Evolutionary conservation across 1,140 invertebrate species (phyloP), one percentile per base, ranked within the genome.

Genomic region (Nylanderia fulva): DNA sequence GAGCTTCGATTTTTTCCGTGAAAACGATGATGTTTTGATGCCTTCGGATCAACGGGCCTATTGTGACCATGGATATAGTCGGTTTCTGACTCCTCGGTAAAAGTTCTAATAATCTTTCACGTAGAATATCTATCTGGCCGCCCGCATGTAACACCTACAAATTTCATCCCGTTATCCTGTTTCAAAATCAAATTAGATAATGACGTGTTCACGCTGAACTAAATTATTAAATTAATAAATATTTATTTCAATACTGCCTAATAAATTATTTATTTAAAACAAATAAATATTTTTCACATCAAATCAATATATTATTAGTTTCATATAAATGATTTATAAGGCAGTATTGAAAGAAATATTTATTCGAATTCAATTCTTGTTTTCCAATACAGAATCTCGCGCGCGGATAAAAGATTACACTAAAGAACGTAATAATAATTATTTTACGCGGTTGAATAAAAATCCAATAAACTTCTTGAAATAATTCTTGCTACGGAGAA

Each of bases 91-190:
- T 11, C 18, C 6, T 45, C 4, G 7, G 0, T 11, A 66, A 48
- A 54, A 64, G 24, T 18, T 76, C 15, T 3, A 54, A 27, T 52
- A 89, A 15, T 18, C 18, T 48, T 15, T 69, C 64, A 13, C 88
- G 82, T 29, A 88, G 24, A 21, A 89, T 84, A 7, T 89, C 88
- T 13, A 88, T 48, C 18, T 88, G 83, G n/a, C 64, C 72, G 6
- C 86, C 86, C 18, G 66, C n/a, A 21, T 89, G 88, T 11, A 89
- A 27, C 61, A 86, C 60, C 88, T 89, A 33, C 3, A 56, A 33
- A 66, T 33, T 82, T 13, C 13, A 72, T 24, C 29, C 8, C 29
- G 13, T 63, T 77, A 48, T 68, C 24, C n/a, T n/a, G n/a, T n/a
- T n/a, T n/a, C n/a, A n/a, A n/a, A n/a, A n/a, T n/a, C n/a, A n/a